Evolutionary conservation across 2,888 invertebrate genomes (phyloP).

Genomic region (Rhamnusium bicolor): DNA sequence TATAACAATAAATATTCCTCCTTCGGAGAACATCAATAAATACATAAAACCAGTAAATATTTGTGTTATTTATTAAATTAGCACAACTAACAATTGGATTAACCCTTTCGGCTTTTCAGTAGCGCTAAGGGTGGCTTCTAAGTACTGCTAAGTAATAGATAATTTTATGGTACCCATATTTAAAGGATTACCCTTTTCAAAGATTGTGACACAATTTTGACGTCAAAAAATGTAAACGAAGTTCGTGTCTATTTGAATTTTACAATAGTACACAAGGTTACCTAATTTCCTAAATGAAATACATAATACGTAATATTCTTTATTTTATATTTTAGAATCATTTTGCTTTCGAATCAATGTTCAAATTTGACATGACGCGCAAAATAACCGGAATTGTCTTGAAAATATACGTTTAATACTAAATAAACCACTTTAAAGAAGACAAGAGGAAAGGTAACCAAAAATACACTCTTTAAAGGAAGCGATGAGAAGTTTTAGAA

Average conservation of each 20-base stretch:
- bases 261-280: background rate
- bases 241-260: background rate
- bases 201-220: background rate
- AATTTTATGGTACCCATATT: slow-evolving; percentile 1
- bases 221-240: background rate
- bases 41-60: slow-evolving; percentile 2
- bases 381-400: no score
- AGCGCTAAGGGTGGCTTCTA: background rate
- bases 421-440: no score
- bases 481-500: no score
- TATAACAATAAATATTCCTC: no score
- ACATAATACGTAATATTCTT: no score
- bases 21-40: no score
- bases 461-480: no score
- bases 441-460: no score
- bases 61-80: slow-evolving; percentile 1
- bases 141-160: background rate
- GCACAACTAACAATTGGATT: slow-evolving; percentile 6
- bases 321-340: no score
- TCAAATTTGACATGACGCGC: no score
- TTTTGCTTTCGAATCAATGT: no score
- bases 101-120: background rate
- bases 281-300: background rate
- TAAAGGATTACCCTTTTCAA: background rate
- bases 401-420: no score